Evolutionary conservation across 2,888 invertebrate species (phyloP).

Genomic region (Apamea epomidion): DNA sequence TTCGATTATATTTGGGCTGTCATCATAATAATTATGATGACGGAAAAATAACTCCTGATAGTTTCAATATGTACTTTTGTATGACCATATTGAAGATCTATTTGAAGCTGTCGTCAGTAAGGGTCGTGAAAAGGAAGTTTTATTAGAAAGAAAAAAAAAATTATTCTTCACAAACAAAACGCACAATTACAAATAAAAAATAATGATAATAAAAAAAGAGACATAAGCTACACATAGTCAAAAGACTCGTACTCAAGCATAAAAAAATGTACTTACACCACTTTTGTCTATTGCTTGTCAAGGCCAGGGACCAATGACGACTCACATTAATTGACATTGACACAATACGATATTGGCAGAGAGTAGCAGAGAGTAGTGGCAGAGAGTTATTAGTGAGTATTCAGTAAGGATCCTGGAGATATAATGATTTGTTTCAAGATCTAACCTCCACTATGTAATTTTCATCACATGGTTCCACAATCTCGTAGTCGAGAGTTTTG

Average conservation of each 20-base stretch:
- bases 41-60: neutral
- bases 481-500: neutral
- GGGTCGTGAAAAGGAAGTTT: neutral
- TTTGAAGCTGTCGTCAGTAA: neutral
- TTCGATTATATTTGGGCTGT: conserved; percentile 1
- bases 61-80: neutral
- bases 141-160: too few species aligned
- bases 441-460: neutral
- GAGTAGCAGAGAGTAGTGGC: too few species aligned
- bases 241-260: too few species aligned
- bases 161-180: too few species aligned
- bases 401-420: neutral
- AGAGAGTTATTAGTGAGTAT: neutral
- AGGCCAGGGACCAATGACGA: too few species aligned
- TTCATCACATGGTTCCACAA: neutral
- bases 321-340: too few species aligned
- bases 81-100: neutral
- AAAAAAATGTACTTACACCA: too few species aligned
- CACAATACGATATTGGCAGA: too few species aligned
- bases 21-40: conserved; percentile 5
- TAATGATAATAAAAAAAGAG: too few species aligned
- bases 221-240: too few species aligned
- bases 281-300: too few species aligned
- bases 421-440: neutral
- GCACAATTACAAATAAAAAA: too few species aligned